These are phyloP conservation scores for Laothoe populi DNA, from an alignment of 2,888 invertebrate species.

Conservation along the genomic window DNA sequence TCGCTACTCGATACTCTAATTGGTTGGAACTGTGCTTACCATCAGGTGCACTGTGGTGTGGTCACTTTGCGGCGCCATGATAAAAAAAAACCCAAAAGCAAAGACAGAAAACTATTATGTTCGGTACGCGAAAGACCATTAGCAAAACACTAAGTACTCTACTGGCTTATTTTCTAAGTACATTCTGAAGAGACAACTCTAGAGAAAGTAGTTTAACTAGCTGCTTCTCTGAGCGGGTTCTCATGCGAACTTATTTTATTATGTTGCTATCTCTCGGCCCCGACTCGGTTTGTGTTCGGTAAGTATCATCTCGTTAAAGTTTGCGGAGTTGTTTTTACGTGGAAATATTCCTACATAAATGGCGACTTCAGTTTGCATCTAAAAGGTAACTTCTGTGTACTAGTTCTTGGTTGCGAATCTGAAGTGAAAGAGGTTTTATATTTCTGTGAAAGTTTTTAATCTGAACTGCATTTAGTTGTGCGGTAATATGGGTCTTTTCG, in stretches of 20 bases:
- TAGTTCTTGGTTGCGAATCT: neutral
- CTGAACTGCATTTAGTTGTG: neutral
- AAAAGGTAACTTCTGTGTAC: slow-evolving; percentile 11
- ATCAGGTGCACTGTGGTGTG: too few species aligned
- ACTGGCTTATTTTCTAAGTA: slow-evolving; percentile 7
- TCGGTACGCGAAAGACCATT: neutral
- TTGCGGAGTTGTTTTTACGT: slow-evolving; percentile 1
- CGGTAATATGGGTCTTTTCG: neutral
- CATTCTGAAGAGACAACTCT: slow-evolving; percentile 5
- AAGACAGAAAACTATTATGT: neutral
- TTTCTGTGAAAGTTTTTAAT: neutral
- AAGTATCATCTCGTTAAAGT: slow-evolving; percentile 10
- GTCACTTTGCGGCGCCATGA: too few species aligned
- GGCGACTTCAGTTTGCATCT: slow-evolving; percentile 4
- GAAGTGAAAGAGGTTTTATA: neutral
- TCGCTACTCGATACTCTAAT: too few species aligned
- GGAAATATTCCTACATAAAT: slow-evolving; percentile 7
- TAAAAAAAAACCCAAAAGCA: neutral
- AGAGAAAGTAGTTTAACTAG: slow-evolving; percentile 5
- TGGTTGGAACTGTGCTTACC: too few species aligned
- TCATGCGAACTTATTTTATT: slow-evolving; percentile 23
- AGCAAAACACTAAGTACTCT: neutral
- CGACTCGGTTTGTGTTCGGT: slow-evolving; percentile 1
- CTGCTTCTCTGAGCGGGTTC: neutral
- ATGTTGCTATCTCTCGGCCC: slow-evolving; percentile 9